A percentile compares a stretch with the other conserved stretches of the same genome.
phyloP scores from a whole-genome alignment of 2,888 invertebrate species.

The Thumatha senex region DNA sequence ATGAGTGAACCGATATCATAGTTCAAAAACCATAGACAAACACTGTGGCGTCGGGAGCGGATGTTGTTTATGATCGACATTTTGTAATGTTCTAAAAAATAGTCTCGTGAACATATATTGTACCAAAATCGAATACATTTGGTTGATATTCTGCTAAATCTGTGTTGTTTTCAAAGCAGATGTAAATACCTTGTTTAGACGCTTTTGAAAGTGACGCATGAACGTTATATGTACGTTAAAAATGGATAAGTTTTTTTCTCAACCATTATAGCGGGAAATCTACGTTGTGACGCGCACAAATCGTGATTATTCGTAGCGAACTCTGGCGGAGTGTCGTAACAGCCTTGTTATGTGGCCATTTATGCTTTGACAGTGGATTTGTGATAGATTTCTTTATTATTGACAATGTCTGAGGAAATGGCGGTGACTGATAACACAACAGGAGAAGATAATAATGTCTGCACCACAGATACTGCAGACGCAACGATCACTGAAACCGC shows the following conservation, averaged over 20 bases:
- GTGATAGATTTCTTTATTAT: constrained; percentile 61
- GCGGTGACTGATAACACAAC: constrained; percentile 75
- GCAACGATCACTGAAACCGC: constrained; percentile 47
- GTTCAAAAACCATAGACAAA: constrained; percentile 46
- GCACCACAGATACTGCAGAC: constrained; percentile 49
- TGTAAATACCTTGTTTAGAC: constrained; percentile 9
- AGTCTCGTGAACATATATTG: constrained; percentile 53
- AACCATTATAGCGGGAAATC: constrained; percentile 78
- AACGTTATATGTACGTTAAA: constrained; percentile 44
- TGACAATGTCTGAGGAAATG: constrained; percentile 81
- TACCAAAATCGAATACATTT: constrained; percentile 36
- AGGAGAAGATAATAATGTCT: constrained; percentile 58
- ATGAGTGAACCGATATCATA: too few relatives aligned
- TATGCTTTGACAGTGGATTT: constrained; percentile 64
- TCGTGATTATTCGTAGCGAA: constrained; percentile 63
- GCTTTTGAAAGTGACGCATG: constrained; percentile 21
- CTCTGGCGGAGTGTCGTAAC: constrained; percentile 62
- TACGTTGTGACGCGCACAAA: constrained; percentile 74
- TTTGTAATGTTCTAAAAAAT: constrained; percentile 60
- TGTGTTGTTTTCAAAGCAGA: constrained; percentile 6
- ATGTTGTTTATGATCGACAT: constrained; percentile 78
- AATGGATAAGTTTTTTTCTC: constrained; percentile 51
- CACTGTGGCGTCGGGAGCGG: constrained; percentile 68
- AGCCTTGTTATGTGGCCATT: constrained; percentile 71
- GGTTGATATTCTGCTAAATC: constrained; percentile 19